Percentiles rank a stretch among this genome's conserved stretches.
phyloP scores from a whole-genome alignment of 2,888 invertebrate genomes.

The Barypeithes pellucidus region DNA sequence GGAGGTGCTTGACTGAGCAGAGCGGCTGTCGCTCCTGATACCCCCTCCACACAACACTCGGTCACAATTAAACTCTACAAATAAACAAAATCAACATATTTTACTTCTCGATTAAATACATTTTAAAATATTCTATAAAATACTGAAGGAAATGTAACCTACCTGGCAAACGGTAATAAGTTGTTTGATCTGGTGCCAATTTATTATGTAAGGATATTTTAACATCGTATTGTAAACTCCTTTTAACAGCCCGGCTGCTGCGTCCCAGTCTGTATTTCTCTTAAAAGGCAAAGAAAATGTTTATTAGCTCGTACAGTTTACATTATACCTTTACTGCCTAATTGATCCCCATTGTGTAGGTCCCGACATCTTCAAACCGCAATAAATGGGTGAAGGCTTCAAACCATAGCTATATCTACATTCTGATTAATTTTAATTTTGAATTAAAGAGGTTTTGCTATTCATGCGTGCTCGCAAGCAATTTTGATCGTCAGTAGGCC shows the following conservation, averaged over 20 bases:
- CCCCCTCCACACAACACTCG: constrained; percentile 80
- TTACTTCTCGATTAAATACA: too few relatives aligned
- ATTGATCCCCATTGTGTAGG: too few relatives aligned
- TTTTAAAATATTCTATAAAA: not conserved
- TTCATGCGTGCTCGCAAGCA: too few relatives aligned
- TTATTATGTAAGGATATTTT: constrained; percentile 95
- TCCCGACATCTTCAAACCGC: too few relatives aligned
- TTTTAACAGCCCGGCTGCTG: constrained; percentile 93
- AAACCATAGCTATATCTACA: too few relatives aligned
- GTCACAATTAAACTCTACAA: constrained; percentile 84
- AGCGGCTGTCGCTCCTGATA: constrained; percentile 88
- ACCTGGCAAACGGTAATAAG: constrained; percentile 91
- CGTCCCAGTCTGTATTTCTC: constrained; percentile 98
- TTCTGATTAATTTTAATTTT: too few relatives aligned
- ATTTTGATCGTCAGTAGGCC: too few relatives aligned
- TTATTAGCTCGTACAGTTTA: too few relatives aligned
- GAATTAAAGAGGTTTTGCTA: too few relatives aligned
- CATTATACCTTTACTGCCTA: too few relatives aligned
- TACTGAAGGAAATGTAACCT: constrained; percentile 56
- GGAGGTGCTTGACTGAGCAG: constrained; percentile 95
- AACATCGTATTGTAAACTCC: constrained; percentile 96
- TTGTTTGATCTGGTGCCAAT: constrained; percentile 95
- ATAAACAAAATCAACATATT: not conserved
- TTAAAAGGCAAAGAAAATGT: not conserved
- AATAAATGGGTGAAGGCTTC: too few relatives aligned